Evolutionary conservation across 2,888 invertebrate species (phyloP).

Genomic region (Sminthurinus aureus): DNA sequence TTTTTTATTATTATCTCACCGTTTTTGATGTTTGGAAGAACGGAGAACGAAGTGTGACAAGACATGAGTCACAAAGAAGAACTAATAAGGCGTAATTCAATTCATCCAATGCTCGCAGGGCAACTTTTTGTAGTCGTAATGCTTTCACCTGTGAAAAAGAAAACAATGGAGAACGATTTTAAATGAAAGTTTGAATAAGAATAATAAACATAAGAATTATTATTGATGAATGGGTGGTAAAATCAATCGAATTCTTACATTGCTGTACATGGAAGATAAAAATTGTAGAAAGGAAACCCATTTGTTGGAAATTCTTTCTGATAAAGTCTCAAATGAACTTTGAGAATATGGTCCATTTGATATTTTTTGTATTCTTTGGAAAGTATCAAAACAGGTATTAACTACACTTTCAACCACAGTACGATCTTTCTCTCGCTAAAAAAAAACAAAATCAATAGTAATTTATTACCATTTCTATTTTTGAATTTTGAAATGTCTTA

Average conservation of each 20-base stretch:
- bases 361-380: slow-evolving; percentile 40
- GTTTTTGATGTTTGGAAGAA: slow-evolving; percentile 53
- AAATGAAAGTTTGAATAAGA: not conserved
- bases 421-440: slow-evolving; percentile 79
- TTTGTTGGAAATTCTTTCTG: not conserved
- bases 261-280: slow-evolving; percentile 53
- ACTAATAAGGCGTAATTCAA: slow-evolving; percentile 76
- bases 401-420: slow-evolving; percentile 88
- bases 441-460: slow-evolving; percentile 18
- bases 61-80: slow-evolving; percentile 87
- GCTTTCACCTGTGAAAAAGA: slow-evolving; percentile 48
- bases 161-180: not conserved
- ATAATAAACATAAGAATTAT: too few relatives aligned
- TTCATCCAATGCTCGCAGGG: slow-evolving; percentile 68
- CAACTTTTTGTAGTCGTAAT: slow-evolving; percentile 56
- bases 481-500: not conserved
- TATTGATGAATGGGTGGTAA: too few relatives aligned
- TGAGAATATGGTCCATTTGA: slow-evolving; percentile 8
- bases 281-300: slow-evolving; percentile 56
- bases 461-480: not conserved
- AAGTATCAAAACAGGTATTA: slow-evolving; percentile 73
- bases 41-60: slow-evolving; percentile 79
- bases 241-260: slow-evolving; percentile 22
- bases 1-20: slow-evolving; percentile 49
- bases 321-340: not conserved